Percentiles rank a stretch among this genome's conserved stretches.
phyloP scores from a whole-genome alignment of 2,888 invertebrate species.

The Temnothorax unifasciatus region DNA sequence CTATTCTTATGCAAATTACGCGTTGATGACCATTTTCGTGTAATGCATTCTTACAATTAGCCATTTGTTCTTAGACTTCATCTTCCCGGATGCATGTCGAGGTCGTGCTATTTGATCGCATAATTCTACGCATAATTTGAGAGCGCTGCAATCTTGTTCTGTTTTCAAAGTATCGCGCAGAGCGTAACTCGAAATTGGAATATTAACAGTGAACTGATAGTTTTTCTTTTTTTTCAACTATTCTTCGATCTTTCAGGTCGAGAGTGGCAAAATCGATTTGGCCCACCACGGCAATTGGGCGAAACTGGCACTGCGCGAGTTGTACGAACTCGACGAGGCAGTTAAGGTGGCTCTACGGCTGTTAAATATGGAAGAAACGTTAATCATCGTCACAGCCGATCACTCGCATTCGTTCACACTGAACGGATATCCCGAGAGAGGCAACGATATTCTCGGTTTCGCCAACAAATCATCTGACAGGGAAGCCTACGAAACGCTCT shows the following conservation, averaged over 20 bases:
- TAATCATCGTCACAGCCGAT: conserved; percentile 90
- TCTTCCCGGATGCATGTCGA: conserved; percentile 73
- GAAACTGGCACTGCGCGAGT: conserved; percentile 89
- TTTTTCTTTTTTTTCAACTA: not conserved
- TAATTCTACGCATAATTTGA: conserved; percentile 73
- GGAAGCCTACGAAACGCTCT: conserved; percentile 88
- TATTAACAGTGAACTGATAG: not conserved
- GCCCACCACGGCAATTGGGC: conserved; percentile 90
- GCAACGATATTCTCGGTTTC: conserved; percentile 88
- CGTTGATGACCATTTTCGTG: conserved; percentile 32
- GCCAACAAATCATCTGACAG: conserved; percentile 82
- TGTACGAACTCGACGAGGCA: conserved; percentile 89
- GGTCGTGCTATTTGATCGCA: conserved; percentile 71
- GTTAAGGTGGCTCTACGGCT: conserved; percentile 87
- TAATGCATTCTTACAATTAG: conserved; percentile 21
- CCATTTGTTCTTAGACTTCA: conserved; percentile 36
- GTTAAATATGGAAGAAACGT: conserved; percentile 88
- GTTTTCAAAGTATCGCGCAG: not conserved
- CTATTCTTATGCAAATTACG: conserved; percentile 42
- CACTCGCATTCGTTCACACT: conserved; percentile 89
- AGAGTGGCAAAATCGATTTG: conserved; percentile 89
- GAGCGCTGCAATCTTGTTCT: conserved; percentile 28
- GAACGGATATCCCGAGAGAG: conserved; percentile 89
- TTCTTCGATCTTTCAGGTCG: conserved; percentile 84
- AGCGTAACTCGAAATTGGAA: not conserved